These are phyloP conservation scores for Amiota mariae DNA, from an alignment of 2,888 invertebrate genomes.

Conservation along the genomic window DNA sequence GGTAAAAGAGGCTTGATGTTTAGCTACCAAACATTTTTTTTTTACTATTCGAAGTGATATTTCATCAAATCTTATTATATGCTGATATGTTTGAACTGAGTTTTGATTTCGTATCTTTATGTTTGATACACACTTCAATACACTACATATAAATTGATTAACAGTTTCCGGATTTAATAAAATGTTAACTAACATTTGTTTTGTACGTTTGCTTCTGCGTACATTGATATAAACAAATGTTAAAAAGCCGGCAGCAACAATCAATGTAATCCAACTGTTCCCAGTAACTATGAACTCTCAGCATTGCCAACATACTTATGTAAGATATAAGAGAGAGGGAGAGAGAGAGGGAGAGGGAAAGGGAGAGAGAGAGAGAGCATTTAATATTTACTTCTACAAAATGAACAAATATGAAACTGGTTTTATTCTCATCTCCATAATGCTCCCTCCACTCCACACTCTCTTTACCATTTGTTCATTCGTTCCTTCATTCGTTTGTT, in stretches of 20 bases:
- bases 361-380: not conserved
- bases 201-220: constrained; percentile 40
- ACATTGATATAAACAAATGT: constrained; percentile 59
- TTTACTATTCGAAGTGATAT: too few species aligned
- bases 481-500: too few species aligned
- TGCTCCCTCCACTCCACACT: constrained; percentile 16
- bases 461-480: not conserved
- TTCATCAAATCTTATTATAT: too few species aligned
- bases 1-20: too few species aligned
- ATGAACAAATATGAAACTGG: constrained; percentile 17
- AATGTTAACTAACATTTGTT: constrained; percentile 17
- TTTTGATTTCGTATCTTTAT: not conserved
- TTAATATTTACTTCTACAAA: not conserved
- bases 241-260: constrained; percentile 53
- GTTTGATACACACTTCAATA: too few species aligned
- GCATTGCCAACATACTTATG: constrained; percentile 50
- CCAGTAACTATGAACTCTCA: constrained; percentile 31
- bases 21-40: too few species aligned
- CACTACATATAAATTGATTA: too few species aligned
- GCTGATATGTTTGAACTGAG: not conserved
- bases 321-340: not conserved
- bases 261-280: constrained; percentile 36
- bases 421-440: constrained; percentile 3
- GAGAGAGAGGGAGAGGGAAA: not conserved
- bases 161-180: not conserved